These are phyloP conservation scores for Notoglanidium macrostoma DNA, from an alignment of 2,797 vertebrate species.

Conservation along the genomic window DNA sequence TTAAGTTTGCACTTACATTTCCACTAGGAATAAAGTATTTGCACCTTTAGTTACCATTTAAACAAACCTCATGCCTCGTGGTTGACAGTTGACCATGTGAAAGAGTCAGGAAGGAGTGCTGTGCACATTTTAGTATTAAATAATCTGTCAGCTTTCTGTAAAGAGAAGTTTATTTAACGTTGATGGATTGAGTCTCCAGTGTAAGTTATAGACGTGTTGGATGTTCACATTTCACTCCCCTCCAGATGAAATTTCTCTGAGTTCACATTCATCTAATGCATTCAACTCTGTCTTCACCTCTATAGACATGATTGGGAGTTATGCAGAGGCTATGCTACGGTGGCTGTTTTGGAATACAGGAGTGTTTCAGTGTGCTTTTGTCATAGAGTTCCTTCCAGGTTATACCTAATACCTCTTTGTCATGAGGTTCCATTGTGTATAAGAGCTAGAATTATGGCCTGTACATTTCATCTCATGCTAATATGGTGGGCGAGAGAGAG, in stretches of 20 bases:
- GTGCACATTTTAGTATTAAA: background rate
- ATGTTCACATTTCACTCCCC: background rate
- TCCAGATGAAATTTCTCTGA: background rate
- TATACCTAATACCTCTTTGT: background rate
- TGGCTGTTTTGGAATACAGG: slow-evolving; percentile 44
- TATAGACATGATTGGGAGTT: background rate
- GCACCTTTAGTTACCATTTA: background rate
- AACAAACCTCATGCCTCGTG: background rate
- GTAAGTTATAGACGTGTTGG: background rate
- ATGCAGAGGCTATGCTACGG: slow-evolving; percentile 57
- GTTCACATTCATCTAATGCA: background rate
- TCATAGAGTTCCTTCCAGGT: background rate
- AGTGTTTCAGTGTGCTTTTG: slow-evolving; percentile 13
- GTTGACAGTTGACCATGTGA: background rate
- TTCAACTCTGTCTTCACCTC: slow-evolving; percentile 10
- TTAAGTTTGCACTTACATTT: background rate
- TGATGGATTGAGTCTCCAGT: background rate
- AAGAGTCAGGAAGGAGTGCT: background rate
- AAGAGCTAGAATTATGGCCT: background rate
- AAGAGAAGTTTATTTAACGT: background rate
- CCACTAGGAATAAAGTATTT: background rate
- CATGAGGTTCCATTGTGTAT: background rate
- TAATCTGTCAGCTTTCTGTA: background rate
- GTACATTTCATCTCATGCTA: slow-evolving; percentile 7
- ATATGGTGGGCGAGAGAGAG: background rate